Conservation (phyloP, 2,888 invertebrate species). For the Hemithea aestivaria region DNA sequence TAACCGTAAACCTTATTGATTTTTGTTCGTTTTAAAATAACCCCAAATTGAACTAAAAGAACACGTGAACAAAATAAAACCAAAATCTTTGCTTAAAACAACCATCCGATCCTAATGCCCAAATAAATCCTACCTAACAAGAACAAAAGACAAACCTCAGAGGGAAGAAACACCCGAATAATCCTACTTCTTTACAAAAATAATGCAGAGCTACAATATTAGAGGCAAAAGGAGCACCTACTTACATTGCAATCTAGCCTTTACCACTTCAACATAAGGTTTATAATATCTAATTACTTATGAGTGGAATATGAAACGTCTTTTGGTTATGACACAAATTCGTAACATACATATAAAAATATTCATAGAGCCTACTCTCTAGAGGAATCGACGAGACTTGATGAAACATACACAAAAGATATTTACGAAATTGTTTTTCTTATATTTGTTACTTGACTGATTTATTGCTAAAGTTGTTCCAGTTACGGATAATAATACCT, state of each 20-base stretch:
- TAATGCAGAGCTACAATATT: slow-evolving; percentile 48
- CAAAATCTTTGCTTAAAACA: slow-evolving; percentile 35
- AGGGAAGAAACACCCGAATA: slow-evolving; percentile 40
- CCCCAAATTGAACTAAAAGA: not conserved
- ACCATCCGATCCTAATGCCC: slow-evolving; percentile 41
- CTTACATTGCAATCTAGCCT: slow-evolving; percentile 18
- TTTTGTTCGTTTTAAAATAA: not conserved
- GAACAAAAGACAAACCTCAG: slow-evolving; percentile 52
- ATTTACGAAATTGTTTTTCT: slow-evolving; percentile 48
- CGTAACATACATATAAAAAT: slow-evolving; percentile 51
- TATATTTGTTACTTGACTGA: slow-evolving; percentile 24
- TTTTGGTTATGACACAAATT: slow-evolving; percentile 48
- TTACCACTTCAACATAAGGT: slow-evolving; percentile 13
- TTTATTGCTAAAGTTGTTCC: not conserved
- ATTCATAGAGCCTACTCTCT: slow-evolving; percentile 61
- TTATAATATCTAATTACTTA: slow-evolving; percentile 7
- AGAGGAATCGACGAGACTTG: slow-evolving; percentile 47
- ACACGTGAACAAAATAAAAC: slow-evolving; percentile 8
- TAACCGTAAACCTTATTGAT: no score
- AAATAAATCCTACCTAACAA: slow-evolving; percentile 51
- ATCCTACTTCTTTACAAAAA: slow-evolving; percentile 50
- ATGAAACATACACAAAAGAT: slow-evolving; percentile 54
- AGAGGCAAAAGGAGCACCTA: slow-evolving; percentile 12
- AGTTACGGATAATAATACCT: no score
- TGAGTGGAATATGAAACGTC: slow-evolving; percentile 37